Evolutionary conservation across 2,888 invertebrate genomes (phyloP), one percentile per base, ranked within the genome.

Genomic region (Tipula lateralis): DNA sequence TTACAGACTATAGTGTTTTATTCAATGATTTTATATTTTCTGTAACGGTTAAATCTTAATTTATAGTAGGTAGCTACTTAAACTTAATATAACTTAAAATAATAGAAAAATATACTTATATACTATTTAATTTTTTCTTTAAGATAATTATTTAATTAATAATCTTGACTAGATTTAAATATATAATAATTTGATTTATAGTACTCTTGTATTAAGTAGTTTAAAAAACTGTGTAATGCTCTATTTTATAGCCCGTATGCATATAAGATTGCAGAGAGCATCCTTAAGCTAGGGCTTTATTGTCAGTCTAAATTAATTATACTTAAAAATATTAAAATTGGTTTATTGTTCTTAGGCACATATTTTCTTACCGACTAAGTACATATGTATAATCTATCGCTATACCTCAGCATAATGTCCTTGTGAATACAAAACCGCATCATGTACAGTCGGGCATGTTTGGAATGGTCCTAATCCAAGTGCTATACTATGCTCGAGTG

Each of bases 361-460:
- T 66, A 9, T 2, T 9, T 7, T 66, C 24, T 66, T 66, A 66
- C 9, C 9, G 19, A 24, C 66, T 66, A 66, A 66, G 66, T 66
- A 66, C 19, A 24, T 12, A 24, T 24, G 66, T 7, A 3, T 2
- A 19, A 66, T 12, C 9, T 66, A 66, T 66, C 66, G 66, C 66
- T 66, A 66, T 24, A 66, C 24, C 66, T 66, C 66, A 24, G 19
- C 66, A 66, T 66, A 24, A n/a, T 66, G 24, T 16, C 84, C 84
- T 16, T 30, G 50, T 2, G 90, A 89, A 87, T 90, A 91, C 84
- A 89, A 88, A 80, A 94, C 93, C 32, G 94, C 93, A 88, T 94
- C 94, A 86, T 94, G 93, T 19, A 93, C 89, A 0, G 93, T 93
- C 3, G 93, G 92, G 87, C 93, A 94, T 32, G 92, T 91, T 85